Conservation (phyloP, 1,140 invertebrate genomes). For the Drosophila nikananu region DNA sequence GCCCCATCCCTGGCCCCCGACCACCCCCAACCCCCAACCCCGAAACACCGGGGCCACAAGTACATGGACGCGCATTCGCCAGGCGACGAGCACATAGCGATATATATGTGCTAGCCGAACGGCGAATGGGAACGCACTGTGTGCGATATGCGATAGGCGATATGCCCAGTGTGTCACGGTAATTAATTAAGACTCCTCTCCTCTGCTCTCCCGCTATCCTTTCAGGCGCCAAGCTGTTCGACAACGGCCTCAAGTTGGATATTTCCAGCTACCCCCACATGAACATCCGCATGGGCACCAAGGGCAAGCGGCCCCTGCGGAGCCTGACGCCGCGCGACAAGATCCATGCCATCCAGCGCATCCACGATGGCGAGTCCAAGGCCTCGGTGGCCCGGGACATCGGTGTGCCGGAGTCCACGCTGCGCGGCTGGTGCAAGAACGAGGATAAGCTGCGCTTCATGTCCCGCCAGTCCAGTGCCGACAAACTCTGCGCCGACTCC, state of each 20-base stretch:
- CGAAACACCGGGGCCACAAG: slow-evolving; percentile 21
- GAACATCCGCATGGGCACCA: slow-evolving; percentile 85
- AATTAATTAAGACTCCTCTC: slow-evolving; percentile 36
- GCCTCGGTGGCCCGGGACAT: slow-evolving; percentile 93
- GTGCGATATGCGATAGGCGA: slow-evolving; percentile 31
- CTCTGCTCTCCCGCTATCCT: slow-evolving; percentile 36
- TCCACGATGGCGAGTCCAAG: slow-evolving; percentile 93
- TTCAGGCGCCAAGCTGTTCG: slow-evolving; percentile 82
- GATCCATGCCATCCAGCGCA: slow-evolving; percentile 91
- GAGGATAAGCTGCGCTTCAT: slow-evolving; percentile 91
- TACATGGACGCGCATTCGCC: slow-evolving; percentile 74
- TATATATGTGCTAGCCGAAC: slow-evolving; percentile 27
- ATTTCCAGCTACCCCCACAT: slow-evolving; percentile 85
- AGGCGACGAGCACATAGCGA: slow-evolving; percentile 33
- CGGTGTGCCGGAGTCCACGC: slow-evolving; percentile 92
- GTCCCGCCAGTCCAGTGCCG: slow-evolving; percentile 89
- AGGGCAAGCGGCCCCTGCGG: slow-evolving; percentile 90
- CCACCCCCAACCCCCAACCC: slow-evolving; percentile 40
- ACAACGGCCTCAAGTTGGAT: slow-evolving; percentile 85
- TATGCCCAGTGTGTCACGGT: slow-evolving; percentile 42
- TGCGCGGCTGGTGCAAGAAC: slow-evolving; percentile 94
- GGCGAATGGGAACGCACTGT: slow-evolving; percentile 52
- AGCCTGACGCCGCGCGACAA: slow-evolving; percentile 91
- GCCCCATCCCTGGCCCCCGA: background rate
- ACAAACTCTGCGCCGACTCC: slow-evolving; percentile 85